Evolutionary conservation across 1,140 invertebrate genomes (phyloP).

Genomic region (Cyclina sinensis): DNA sequence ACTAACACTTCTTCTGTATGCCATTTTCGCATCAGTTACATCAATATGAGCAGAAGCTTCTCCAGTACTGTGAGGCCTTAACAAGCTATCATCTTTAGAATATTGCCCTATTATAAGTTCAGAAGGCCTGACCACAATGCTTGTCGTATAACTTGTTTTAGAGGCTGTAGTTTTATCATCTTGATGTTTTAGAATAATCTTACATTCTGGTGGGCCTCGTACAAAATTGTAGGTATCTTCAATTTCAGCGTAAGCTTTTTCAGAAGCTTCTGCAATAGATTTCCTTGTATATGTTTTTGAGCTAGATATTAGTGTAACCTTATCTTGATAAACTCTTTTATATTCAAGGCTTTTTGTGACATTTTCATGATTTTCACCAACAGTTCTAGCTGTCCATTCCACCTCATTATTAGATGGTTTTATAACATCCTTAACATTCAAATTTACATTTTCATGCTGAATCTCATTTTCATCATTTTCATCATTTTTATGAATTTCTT

Average conservation of each 20-base stretch:
- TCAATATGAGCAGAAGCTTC: neutral
- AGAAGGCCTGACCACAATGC: neutral
- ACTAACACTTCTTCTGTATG: slow-evolving; percentile 49
- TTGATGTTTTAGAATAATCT: neutral
- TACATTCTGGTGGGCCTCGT: neutral
- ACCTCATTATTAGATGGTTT: neutral
- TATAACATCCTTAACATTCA: no score
- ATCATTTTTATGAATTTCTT: neutral
- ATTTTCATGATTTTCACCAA: neutral
- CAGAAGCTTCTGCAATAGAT: neutral
- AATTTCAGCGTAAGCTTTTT: neutral
- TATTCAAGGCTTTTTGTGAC: neutral
- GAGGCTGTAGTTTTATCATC: neutral
- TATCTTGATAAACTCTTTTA: neutral
- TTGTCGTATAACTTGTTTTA: neutral
- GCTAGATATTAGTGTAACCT: neutral
- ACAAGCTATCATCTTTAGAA: neutral
- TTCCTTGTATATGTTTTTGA: neutral
- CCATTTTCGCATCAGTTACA: neutral
- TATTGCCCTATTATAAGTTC: neutral
- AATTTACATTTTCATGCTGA: neutral
- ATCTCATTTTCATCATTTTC: neutral
- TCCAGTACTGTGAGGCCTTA: neutral
- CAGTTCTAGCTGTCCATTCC: neutral
- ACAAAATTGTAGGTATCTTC: neutral